A percentile compares a stretch with the other conserved stretches of the same genome.
Evolutionary conservation across 2,797 vertebrate genomes (phyloP).

Genomic region (Garrulus glandarius): DNA sequence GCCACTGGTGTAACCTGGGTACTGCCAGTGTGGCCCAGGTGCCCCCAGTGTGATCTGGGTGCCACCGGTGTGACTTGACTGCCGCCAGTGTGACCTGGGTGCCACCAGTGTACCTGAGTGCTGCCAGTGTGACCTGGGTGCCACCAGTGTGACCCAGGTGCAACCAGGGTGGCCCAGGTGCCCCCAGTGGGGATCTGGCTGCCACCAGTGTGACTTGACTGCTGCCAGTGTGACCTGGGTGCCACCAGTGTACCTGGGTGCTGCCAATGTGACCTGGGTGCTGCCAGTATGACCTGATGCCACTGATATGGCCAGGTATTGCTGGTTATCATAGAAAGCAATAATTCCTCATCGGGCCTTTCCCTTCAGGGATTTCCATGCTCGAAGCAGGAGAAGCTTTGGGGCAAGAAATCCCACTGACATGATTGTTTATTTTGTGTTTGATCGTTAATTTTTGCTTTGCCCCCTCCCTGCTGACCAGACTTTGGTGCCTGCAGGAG

Average conservation of each 20-base stretch:
- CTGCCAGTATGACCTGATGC: neutral
- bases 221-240: neutral
- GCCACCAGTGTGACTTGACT: neutral
- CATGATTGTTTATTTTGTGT: neutral
- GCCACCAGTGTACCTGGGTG: neutral
- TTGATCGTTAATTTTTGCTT: neutral
- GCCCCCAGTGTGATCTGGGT: neutral
- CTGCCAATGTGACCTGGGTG: neutral
- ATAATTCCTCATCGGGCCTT: conserved; percentile 2
- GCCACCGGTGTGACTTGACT: too few relatives aligned
- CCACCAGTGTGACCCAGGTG: neutral
- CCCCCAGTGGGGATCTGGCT: neutral
- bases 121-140: neutral
- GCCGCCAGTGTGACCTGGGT: neutral
- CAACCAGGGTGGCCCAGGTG: neutral
- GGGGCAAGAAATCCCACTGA: neutral
- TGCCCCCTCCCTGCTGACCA: neutral
- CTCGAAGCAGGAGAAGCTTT: neutral
- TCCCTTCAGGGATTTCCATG: neutral
- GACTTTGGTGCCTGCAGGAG: neutral
- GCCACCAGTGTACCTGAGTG: neutral
- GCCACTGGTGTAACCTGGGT: too few relatives aligned
- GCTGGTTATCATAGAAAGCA: conserved; percentile 14
- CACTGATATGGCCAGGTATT: neutral
- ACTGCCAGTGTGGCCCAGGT: neutral